Evolutionary conservation across 2,113 vertebrate genomes (phyloP).

Genomic region (Anthoscopus minutus): DNA sequence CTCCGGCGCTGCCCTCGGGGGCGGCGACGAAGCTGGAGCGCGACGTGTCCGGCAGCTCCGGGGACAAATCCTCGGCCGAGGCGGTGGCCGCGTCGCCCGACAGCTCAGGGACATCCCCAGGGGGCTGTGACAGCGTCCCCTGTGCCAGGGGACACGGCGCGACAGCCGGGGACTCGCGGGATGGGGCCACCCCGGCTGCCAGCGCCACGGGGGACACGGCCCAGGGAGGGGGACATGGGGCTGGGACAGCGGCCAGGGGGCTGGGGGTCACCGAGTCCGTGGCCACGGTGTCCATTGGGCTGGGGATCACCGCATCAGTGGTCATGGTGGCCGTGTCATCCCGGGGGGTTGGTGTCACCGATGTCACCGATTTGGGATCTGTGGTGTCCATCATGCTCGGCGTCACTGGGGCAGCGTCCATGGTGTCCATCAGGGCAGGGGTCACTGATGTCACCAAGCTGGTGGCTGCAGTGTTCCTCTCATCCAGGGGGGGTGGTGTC

Average conservation of each 20-base stretch:
- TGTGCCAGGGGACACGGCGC: rapidly evolving
- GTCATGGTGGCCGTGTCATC: rapidly evolving
- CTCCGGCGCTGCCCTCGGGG: not conserved
- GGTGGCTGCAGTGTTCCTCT: rapidly evolving
- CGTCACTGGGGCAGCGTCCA: not conserved
- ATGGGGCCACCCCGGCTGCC: rapidly evolving
- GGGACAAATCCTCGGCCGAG: not conserved
- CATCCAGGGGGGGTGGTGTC: not conserved
- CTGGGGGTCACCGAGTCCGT: not conserved
- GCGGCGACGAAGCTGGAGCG: not conserved
- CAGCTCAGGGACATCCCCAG: rapidly evolving
- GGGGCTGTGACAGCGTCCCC: rapidly evolving
- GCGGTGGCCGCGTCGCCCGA: rapidly evolving
- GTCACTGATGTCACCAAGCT: not conserved
- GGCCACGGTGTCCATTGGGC: rapidly evolving
- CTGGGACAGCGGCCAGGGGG: rapidly evolving
- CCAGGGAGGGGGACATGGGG: not conserved
- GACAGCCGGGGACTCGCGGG: rapidly evolving
- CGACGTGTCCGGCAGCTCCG: not conserved
- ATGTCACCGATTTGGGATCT: rapidly evolving
- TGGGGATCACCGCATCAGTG: rapidly evolving
- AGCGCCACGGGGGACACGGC: rapidly evolving
- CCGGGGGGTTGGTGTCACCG: rapidly evolving
- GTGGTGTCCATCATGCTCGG: rapidly evolving
- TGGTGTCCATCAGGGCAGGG: not conserved